Base-by-base conservation (phyloP, 2,888 invertebrate species). In the Lapara coniferarum region DNA sequence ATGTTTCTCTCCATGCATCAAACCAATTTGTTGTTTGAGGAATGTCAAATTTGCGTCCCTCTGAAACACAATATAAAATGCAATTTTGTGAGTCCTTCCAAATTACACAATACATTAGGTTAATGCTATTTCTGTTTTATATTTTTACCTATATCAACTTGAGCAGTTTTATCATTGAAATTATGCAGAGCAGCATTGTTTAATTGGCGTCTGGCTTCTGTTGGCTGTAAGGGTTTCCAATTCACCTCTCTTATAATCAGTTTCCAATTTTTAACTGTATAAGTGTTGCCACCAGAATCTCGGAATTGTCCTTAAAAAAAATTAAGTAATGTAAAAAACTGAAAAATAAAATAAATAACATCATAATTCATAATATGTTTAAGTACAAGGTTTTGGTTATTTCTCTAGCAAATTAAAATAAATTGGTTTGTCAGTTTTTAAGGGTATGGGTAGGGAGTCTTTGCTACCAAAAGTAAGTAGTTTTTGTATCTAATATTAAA, bases 1-100 rank as follows among this genome's bases (percentile, higher is more conserved):
- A 99, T 46, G 97, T 97, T 79, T 98, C 98, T 80, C 98, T 95
- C 98, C 98, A 99, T 12, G 97, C 96, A 88, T 99, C 98, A 94
- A 97, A 99, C 99, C 99, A 99, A 14, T 98, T 97, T 69, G 98
- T 97, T 12, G 96, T 94, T 53, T 95, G 92, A 49, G 98, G 97
- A 78, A 97, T 94, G 77, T 96, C 95, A 73, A 97, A 88, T 78
- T 95, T 94, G 71, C 94, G 91, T 58, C 93, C 89, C 56, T 92
- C 95, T 95, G 84, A 14, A 86, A 89, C 8, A 4, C 8, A 7
- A 37, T 37, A 10, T 56, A 52, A 58, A 63, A 57, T 52, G 57
- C 59, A 69, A 53, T n/a, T 5, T 25, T 53, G 6, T 16, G n/a
- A 53, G 30, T 0, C 4, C 8, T 14, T 44, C 2, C 37, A 59